These are phyloP conservation scores for Staurois parvus DNA, from an alignment of 2,797 vertebrate genomes.

Conservation along the genomic window DNA sequence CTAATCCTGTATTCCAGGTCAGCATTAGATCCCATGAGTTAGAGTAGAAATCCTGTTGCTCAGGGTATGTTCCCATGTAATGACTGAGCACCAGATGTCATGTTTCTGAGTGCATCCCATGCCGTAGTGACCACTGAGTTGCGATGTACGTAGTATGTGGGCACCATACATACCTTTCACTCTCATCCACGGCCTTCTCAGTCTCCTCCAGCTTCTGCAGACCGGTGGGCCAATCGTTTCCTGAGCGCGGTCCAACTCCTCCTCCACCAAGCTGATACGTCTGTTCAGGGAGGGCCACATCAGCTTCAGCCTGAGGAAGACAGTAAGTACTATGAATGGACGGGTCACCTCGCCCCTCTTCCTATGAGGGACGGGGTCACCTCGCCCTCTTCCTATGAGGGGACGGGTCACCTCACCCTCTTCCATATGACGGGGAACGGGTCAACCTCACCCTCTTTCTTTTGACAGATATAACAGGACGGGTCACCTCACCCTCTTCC, in stretches of 20 bases:
- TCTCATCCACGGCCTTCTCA: conserved; percentile 98
- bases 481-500: too few relatives aligned
- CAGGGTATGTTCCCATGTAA: too few relatives aligned
- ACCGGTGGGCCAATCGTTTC: conserved; percentile 96
- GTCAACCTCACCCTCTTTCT: too few relatives aligned
- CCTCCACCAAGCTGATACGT: conserved; percentile 99
- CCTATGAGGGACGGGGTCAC: too few relatives aligned
- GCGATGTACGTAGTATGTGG: background rate
- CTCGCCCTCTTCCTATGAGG: too few relatives aligned
- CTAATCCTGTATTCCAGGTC: too few relatives aligned
- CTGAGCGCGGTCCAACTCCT: conserved; percentile 98
- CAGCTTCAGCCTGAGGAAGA: conserved; percentile 86
- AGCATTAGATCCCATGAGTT: too few relatives aligned
- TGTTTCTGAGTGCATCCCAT: background rate
- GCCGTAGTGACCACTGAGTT: background rate
- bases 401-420: too few relatives aligned
- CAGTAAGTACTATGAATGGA: background rate
- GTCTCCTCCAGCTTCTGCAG: conserved; percentile 99
- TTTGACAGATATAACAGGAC: too few relatives aligned
- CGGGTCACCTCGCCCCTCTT: too few relatives aligned
- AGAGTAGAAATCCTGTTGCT: too few relatives aligned
- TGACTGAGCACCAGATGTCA: background rate
- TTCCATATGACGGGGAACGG: too few relatives aligned
- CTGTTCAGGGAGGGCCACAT: conserved; percentile 98
- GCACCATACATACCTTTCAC: conserved; percentile 89